Base-by-base conservation (phyloP, 2,113 vertebrate genomes). In the Odontesthes bonariensis region DNA sequence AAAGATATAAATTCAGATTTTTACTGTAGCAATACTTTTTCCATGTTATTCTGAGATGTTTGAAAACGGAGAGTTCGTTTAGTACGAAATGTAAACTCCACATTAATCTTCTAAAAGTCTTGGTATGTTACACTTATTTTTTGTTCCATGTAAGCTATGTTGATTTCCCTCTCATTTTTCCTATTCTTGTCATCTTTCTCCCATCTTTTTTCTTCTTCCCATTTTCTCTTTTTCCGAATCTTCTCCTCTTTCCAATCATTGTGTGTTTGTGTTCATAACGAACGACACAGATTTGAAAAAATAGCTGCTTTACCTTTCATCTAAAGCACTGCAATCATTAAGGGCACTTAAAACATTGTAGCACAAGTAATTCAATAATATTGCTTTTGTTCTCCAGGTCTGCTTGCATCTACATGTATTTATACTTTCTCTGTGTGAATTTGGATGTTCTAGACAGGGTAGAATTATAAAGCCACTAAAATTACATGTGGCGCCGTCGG, bases 401-500 rank as follows among this genome's bases (percentile, higher is more conserved):
- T 52, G 72, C n/a, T 20, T 35, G 22, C 20, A 7, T 53, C 54
- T 42, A 4, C 54, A 20, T 46, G 23, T 66, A 0, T 77, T 61
- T 81, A 59, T 68, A 38, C 38, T 40, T 42, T 51, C 35, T 44
- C 63, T 19, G 23, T 38, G 13, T 6, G 59, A 75, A 69, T 73
- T 69, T 74, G 59, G 81, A 76, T 73, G 60, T 23, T 3, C 13
- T n/a, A 69, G 69, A 91, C 76, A 11, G 70, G 17, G 55, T 77
- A 31, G 74, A 77, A 67, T 60, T 69, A 80, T 51, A 79, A 89
- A 89, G 71, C 79, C 69, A 7, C 72, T 46, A 75, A 81, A 81
- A 77, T 85, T 80, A 89, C 70, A 86, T 63, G 75, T 84, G 80
- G 81, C 52, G 72, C 76, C 52, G 4, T 38, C 44, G 74, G 83